Evolutionary conservation across 1,140 invertebrate genomes (phyloP).

Genomic region (Drosophila rhopaloa): DNA sequence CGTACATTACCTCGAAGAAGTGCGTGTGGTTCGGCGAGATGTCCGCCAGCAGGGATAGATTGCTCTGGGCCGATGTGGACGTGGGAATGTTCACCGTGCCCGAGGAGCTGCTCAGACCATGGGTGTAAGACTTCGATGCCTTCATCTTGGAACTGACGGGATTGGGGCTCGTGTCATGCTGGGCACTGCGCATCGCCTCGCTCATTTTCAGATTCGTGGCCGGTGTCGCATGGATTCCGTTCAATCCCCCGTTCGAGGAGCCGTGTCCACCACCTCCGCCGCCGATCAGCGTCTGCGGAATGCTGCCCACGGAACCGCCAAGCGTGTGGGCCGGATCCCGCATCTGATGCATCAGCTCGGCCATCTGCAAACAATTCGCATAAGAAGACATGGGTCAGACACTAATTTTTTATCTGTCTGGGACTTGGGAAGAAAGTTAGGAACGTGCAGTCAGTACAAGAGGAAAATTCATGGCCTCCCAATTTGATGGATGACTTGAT

Average conservation of each 20-base stretch:
- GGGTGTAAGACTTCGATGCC: conserved; percentile 83
- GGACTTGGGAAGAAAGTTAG: conserved; percentile 1
- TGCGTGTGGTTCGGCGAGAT: conserved; percentile 93
- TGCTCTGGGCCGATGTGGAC: conserved; percentile 78
- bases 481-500: conserved; percentile 23
- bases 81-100: conserved; percentile 83
- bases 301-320: conserved; percentile 82
- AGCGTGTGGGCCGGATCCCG: conserved; percentile 82
- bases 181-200: conserved; percentile 75
- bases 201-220: conserved; percentile 81
- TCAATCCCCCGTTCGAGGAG: conserved; percentile 53
- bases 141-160: conserved; percentile 80
- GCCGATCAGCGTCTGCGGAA: conserved; percentile 79
- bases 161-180: conserved; percentile 83
- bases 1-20: conserved; percentile 94
- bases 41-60: conserved; percentile 89
- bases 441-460: conserved; percentile 43
- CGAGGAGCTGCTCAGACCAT: conserved; percentile 80
- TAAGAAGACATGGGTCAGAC: conserved; percentile 4
- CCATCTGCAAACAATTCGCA: conserved; percentile 65
- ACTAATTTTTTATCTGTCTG: conserved; percentile 7
- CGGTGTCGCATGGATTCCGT: conserved; percentile 76
- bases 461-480: conserved; percentile 22
- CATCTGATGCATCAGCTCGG: conserved; percentile 84
- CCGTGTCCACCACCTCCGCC: conserved; percentile 40